Percentiles rank a stretch among this genome's conserved stretches.
phyloP scores from a whole-genome alignment of 2,888 invertebrate species.

The Oscheius sp. region DNA sequence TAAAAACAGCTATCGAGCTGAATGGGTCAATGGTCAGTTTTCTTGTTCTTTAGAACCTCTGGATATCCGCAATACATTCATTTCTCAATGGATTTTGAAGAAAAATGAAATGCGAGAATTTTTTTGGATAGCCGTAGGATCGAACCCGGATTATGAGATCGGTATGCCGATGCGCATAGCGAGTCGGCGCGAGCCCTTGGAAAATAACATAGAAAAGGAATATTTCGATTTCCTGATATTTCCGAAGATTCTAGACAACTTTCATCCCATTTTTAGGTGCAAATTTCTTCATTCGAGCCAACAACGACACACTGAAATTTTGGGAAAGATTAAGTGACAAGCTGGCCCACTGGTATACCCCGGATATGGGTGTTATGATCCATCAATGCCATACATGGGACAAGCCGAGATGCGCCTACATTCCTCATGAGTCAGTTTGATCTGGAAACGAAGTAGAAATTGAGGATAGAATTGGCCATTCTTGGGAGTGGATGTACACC shows the following conservation, averaged over 20 bases:
- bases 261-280: constrained; percentile 61
- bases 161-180: too few species aligned
- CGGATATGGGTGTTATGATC: constrained; percentile 73
- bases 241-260: too few species aligned
- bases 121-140: too few species aligned
- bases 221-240: too few species aligned
- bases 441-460: not conserved
- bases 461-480: constrained; percentile 65
- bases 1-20: constrained; percentile 64
- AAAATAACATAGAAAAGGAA: too few species aligned
- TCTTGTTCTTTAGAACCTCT: not conserved
- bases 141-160: too few species aligned
- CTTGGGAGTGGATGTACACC: constrained; percentile 73
- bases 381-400: constrained; percentile 73
- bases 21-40: constrained; percentile 72
- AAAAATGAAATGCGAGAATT: too few species aligned
- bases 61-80: too few species aligned
- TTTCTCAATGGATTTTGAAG: too few species aligned
- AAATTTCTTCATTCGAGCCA: constrained; percentile 71
- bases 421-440: constrained; percentile 69
- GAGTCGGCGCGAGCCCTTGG: too few species aligned
- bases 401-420: constrained; percentile 65
- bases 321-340: constrained; percentile 70
- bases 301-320: constrained; percentile 68
- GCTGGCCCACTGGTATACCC: constrained; percentile 70